Conservation (phyloP, 2,113 vertebrate species). For the Emydura subglobosa region DNA sequence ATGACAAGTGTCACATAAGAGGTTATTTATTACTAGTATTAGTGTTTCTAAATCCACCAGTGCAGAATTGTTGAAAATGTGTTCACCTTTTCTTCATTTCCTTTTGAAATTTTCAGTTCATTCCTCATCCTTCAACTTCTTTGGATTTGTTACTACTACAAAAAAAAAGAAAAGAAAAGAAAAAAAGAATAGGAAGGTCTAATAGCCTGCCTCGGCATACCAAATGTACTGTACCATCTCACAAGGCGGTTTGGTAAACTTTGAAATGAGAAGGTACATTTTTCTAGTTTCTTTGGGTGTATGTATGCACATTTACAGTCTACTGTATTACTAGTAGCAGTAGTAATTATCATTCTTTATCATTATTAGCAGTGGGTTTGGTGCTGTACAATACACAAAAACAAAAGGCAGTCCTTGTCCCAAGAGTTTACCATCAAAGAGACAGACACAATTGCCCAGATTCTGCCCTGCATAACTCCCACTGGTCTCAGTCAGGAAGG, state of each 20-base stretch:
- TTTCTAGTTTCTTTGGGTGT: neutral
- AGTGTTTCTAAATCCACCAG: neutral
- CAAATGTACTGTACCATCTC: rapidly evolving
- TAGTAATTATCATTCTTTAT: neutral
- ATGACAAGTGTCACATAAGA: neutral
- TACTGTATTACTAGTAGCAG: neutral
- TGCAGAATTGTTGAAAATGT: neutral
- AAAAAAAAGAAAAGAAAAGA: neutral
- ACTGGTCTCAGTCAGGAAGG: neutral
- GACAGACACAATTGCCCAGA: neutral
- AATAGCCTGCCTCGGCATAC: neutral
- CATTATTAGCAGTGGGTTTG: neutral
- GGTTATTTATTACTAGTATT: neutral
- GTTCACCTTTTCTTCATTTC: neutral
- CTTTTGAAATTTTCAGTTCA: neutral
- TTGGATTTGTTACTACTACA: neutral
- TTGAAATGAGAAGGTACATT: neutral
- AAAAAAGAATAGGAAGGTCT: neutral
- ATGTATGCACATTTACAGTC: neutral
- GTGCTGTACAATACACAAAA: rapidly evolving
- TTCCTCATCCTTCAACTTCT: neutral
- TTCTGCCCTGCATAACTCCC: neutral
- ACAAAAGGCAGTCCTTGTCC: neutral
- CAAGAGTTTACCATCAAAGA: neutral
- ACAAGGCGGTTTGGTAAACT: neutral